Base-by-base conservation (phyloP, 2,888 invertebrate genomes). In the Apodemia zela region DNA sequence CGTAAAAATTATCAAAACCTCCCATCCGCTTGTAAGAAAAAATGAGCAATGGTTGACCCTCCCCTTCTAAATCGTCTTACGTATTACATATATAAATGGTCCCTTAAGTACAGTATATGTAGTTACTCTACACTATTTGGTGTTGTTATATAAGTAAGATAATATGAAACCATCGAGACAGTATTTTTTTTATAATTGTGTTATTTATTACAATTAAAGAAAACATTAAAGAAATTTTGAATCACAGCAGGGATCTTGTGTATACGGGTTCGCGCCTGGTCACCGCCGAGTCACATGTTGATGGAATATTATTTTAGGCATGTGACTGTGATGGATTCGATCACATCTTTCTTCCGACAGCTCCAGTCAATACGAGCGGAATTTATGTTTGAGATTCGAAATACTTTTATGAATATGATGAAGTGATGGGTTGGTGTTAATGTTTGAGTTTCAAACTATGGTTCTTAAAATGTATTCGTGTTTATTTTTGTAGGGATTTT, bases 251-350 rank as follows among this genome's bases (percentile, higher is more conserved):
- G 86, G 74, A 68, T 74, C 75, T 79, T 78, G 81, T 81, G 79
- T 81, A 80, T 81, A 80, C 75, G 77, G 72, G 73, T 74, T 73
- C 73, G 72, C 74, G 78, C 74, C 77, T 75, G 73, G 70, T 74
- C 73, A 76, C 73, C 75, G 73, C 70, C 42, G 13, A 42, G 75
- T 79, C 75, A 78, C 62, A 42, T 61, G 67, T 66, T 81, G 84
- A 85, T 80, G 79, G 77, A 80, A 79, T 79, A 84, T 88, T 84
- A 85, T 87, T 87, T 88, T 82, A 82, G 79, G 84, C 78, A 81
- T 85, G 80, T 85, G 89, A 90, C 89, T 85, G 85, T 89, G 89
- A 91, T 91, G 80, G 89, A 90, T 90, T 84, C 76, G 83, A 85
- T 87, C 78, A 79, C 79, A 84, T 87, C 85, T 84, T 73, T 80